Base-by-base conservation (phyloP, 1,140 invertebrate species). In the Leguminivora glycinivorella region DNA sequence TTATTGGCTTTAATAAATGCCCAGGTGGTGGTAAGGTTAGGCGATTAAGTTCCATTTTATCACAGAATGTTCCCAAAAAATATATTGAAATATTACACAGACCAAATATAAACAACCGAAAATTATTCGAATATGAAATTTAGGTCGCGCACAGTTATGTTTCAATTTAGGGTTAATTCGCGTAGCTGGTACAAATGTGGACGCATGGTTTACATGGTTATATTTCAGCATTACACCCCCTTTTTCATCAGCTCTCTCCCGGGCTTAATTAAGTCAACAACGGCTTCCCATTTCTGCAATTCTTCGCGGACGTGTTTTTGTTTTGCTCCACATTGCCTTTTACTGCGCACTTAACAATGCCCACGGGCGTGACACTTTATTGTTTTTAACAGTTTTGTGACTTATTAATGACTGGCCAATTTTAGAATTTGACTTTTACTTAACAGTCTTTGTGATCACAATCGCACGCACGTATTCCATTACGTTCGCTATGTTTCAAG, bases 181-280 rank as follows among this genome's bases (percentile, higher is more conserved):
- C 29, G 63, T 26, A 17, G 34, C 68, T 70, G 29, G 68, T 68
- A 68, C 52, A 70, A 69, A 76, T 72, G 67, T 56, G 19, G 58
- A 40, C 67, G 60, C 38, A 25, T 67, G 34, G 47, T n/a, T n/a
- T n/a, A n/a, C n/a, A n/a, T n/a, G 66, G 25, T 71, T 17, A 58
- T 63, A 67, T 75, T 72, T 77, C 66, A 73, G 69, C 40, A 68
- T 60, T 69, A 71, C 47, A 56, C 69, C 67, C 70, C 72, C 67
- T 74, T 78, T 79, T 74, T 73, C 73, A 76, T 73, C 60, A 56
- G 56, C 22, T 47, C 63, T 71, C 70, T 38, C 68, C 43, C 29
- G 63, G 29, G 67, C 68, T 79, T 76, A 79, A 79, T 79, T 76
- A 76, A 79, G 67, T 69, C 73, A 72, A 73, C 71, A 71, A 69